These are phyloP conservation scores for Ichneumon xanthorius DNA, from an alignment of 2,888 invertebrate species.

Conservation along the genomic window DNA sequence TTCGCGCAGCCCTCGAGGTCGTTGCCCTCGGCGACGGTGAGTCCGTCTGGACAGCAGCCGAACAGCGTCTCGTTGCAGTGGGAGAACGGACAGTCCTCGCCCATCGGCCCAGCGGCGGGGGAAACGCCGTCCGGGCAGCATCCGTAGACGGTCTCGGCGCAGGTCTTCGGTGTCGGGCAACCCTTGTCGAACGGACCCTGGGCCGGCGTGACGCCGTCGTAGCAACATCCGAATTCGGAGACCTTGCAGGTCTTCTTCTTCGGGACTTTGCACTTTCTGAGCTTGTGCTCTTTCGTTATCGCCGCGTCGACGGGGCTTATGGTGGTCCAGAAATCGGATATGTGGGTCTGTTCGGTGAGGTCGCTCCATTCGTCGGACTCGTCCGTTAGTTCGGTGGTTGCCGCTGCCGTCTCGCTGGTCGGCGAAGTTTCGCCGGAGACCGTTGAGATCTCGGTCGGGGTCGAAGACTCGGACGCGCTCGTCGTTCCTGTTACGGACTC, in stretches of 20 bases:
- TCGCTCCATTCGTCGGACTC: slow-evolving; percentile 73
- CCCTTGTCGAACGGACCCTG: slow-evolving; percentile 93
- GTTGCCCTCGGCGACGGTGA: slow-evolving; percentile 92
- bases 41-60: slow-evolving; percentile 94
- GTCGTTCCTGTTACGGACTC: slow-evolving; percentile 68
- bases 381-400: slow-evolving; percentile 65
- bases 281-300: slow-evolving; percentile 85
- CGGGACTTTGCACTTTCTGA: slow-evolving; percentile 87
- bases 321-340: slow-evolving; percentile 86
- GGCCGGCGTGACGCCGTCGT: slow-evolving; percentile 91
- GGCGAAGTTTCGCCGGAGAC: slow-evolving; percentile 77
- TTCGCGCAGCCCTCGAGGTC: slow-evolving; percentile 93
- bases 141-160: slow-evolving; percentile 90
- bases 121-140: slow-evolving; percentile 95
- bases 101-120: slow-evolving; percentile 89
- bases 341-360: slow-evolving; percentile 75
- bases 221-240: slow-evolving; percentile 93
- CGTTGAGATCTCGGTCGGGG: slow-evolving; percentile 71
- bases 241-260: slow-evolving; percentile 88
- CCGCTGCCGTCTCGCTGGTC: slow-evolving; percentile 60
- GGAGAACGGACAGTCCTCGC: slow-evolving; percentile 91
- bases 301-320: slow-evolving; percentile 86
- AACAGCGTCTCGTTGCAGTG: slow-evolving; percentile 92
- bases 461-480: slow-evolving; percentile 69
- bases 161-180: slow-evolving; percentile 91